Conservation (phyloP, 1,140 invertebrate genomes). For the Panagrolaimus sp. region DNA sequence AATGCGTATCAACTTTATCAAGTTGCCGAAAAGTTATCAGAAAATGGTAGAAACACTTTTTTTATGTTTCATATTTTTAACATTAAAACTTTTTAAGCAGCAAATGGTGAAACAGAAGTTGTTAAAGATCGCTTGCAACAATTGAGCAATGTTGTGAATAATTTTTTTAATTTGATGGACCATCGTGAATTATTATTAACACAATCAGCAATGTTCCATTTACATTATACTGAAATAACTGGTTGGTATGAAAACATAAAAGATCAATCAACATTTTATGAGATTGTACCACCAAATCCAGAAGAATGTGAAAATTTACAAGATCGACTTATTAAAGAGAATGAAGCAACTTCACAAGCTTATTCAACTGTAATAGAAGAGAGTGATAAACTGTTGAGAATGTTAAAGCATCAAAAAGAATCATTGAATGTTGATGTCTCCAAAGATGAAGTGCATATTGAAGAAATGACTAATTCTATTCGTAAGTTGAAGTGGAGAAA, state of each 20-base stretch:
- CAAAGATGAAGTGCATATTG: slow-evolving; percentile 30
- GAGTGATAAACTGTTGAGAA: slow-evolving; percentile 33
- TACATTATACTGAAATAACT: slow-evolving; percentile 11
- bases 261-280: background rate
- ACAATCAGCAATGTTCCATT: slow-evolving; percentile 2
- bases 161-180: background rate
- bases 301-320: slow-evolving; percentile 46
- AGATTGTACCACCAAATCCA: slow-evolving; percentile 15
- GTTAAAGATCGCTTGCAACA: background rate
- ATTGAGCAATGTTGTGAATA: background rate
- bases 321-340: slow-evolving; percentile 43
- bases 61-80: slow-evolving; percentile 89
- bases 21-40: slow-evolving; percentile 22
- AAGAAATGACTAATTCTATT: slow-evolving; percentile 10
- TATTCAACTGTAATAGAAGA: slow-evolving; percentile 48
- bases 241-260: background rate
- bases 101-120: background rate
- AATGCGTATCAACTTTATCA: slow-evolving; percentile 71
- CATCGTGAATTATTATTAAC: background rate
- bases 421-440: slow-evolving; percentile 38
- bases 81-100: slow-evolving; percentile 72
- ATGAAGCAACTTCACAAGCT: slow-evolving; percentile 44
- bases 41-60: slow-evolving; percentile 60
- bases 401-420: slow-evolving; percentile 29
- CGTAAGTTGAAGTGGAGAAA: background rate